phyloP scores from a whole-genome alignment of 2,888 invertebrate species.

The Biston stratarius region DNA sequence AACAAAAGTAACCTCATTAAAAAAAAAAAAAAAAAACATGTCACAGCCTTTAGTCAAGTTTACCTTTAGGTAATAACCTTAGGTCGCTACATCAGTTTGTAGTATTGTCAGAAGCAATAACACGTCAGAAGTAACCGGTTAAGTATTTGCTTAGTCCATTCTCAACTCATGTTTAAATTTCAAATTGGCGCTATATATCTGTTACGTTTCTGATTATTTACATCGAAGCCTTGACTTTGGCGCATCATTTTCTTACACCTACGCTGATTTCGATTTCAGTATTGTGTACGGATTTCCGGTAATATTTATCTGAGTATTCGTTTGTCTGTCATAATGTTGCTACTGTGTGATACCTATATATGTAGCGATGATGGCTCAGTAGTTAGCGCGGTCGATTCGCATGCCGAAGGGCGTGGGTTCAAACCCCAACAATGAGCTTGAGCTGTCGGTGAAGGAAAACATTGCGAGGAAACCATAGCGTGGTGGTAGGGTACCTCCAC shows the following conservation, averaged over 20 bases:
- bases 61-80: background rate
- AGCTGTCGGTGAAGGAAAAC: too few species aligned
- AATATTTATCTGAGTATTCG: background rate
- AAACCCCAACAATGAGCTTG: too few species aligned
- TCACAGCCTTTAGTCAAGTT: background rate
- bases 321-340: background rate
- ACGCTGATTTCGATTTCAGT: slow-evolving; percentile 9
- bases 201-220: slow-evolving; percentile 21
- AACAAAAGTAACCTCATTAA: too few species aligned
- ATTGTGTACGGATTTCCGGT: slow-evolving; percentile 5
- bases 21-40: background rate
- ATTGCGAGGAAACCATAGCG: too few species aligned
- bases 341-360: too few species aligned
- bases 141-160: slow-evolving; percentile 19
- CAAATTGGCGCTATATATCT: slow-evolving; percentile 14
- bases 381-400: too few species aligned
- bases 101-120: background rate
- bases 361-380: too few species aligned
- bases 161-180: slow-evolving; percentile 17
- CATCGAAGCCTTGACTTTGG: slow-evolving; percentile 24
- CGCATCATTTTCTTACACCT: background rate
- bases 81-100: background rate
- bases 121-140: background rate
- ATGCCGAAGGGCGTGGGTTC: too few species aligned
- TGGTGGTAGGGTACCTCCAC: too few species aligned